Evolutionary conservation across 2,797 vertebrate genomes (phyloP).

Genomic region (Cossypha dichroa): DNA sequence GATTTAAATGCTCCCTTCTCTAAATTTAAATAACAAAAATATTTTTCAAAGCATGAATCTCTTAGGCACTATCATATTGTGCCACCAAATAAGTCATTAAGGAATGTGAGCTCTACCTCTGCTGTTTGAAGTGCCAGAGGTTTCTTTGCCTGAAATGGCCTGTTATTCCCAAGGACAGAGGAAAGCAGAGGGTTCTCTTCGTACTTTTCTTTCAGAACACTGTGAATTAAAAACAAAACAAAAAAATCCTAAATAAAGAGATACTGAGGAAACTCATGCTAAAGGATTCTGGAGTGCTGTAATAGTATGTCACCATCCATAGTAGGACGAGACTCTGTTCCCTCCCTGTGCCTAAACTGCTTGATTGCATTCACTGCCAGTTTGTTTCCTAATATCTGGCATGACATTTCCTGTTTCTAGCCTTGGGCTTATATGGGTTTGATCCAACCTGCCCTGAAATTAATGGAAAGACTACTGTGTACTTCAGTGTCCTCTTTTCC

Average conservation of each 20-base stretch:
- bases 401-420: background rate
- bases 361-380: background rate
- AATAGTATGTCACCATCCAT: background rate
- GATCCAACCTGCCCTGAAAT: background rate
- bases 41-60: background rate
- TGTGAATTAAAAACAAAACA: background rate
- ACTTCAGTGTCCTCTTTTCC: background rate
- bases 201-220: background rate
- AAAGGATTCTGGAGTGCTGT: background rate
- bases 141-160: background rate
- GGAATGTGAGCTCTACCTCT: background rate
- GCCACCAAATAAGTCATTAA: background rate
- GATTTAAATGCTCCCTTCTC: background rate
- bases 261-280: background rate
- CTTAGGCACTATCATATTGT: background rate
- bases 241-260: background rate
- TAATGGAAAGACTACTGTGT: background rate
- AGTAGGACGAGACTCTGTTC: background rate
- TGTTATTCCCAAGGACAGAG: background rate
- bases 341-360: background rate
- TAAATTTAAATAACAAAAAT: slow-evolving; percentile 37
- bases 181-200: background rate
- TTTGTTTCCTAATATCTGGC: slow-evolving; percentile 25
- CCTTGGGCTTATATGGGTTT: background rate
- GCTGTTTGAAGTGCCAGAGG: slow-evolving; percentile 26